Conservation (phyloP, 2,888 invertebrate species). For the Parnassius smintheus region DNA sequence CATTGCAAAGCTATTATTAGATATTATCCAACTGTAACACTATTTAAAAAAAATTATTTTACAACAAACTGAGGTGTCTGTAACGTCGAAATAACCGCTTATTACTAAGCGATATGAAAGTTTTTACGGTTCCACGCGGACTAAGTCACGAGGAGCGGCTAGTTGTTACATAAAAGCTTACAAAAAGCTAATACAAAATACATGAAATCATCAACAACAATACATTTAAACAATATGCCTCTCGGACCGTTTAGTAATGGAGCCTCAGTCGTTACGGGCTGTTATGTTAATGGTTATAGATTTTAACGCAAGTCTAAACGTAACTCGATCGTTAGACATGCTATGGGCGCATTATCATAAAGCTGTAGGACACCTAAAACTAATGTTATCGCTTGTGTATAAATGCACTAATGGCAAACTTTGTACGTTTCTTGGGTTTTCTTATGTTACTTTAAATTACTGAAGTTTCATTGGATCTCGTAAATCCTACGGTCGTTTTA, state of each 20-base stretch:
- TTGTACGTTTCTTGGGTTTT: constrained; percentile 21
- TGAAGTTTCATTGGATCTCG: too few species aligned
- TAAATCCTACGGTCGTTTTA: too few species aligned
- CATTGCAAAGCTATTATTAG: too few species aligned
- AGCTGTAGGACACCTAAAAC: constrained; percentile 18
- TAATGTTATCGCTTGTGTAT: constrained; percentile 22
- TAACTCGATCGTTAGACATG: constrained; percentile 27
- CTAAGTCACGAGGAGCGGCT: too few species aligned
- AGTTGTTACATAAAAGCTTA: constrained; percentile 5
- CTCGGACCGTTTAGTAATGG: constrained; percentile 19
- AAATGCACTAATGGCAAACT: constrained; percentile 22
- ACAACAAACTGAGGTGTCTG: too few species aligned
- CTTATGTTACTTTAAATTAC: constrained; percentile 8
- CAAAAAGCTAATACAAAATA: constrained; percentile 10
- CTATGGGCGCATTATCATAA: constrained; percentile 24
- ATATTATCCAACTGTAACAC: too few species aligned
- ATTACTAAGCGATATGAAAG: too few species aligned
- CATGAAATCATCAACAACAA: constrained; percentile 20
- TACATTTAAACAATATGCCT: constrained; percentile 4
- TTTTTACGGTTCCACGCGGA: too few species aligned
- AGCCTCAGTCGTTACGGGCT: constrained; percentile 19
- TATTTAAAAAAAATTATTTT: too few species aligned
- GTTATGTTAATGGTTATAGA: constrained; percentile 27
- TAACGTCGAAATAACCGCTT: too few species aligned
- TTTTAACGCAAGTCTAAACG: constrained; percentile 21